Percentiles rank a stretch among this genome's conserved stretches.
phyloP scores from a whole-genome alignment of 2,797 vertebrate species.

The Galagoides demidoff region DNA sequence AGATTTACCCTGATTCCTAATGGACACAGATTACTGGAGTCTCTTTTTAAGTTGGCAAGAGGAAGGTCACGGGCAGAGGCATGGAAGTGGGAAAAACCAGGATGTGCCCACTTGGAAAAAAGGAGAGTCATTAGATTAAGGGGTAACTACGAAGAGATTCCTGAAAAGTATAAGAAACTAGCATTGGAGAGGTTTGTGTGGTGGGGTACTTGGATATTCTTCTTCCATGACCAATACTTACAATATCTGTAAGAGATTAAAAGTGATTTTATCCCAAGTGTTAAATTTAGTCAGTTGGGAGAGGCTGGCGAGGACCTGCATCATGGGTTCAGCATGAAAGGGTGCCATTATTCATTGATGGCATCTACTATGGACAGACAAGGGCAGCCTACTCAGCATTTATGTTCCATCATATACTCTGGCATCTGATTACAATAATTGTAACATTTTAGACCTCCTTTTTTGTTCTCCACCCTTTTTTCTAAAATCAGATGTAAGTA shows the following conservation, averaged over 20 bases:
- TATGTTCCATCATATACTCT: not conserved
- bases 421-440: not conserved
- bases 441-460: not conserved
- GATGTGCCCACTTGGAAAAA: not conserved
- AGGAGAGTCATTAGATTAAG: not conserved
- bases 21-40: not conserved
- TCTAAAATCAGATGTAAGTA: not conserved
- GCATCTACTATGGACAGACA: not conserved
- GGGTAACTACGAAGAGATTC: not conserved
- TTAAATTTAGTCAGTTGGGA: not conserved
- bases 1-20: not conserved
- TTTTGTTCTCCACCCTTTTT: not conserved
- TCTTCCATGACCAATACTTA: not conserved
- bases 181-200: not conserved
- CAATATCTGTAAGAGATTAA: accelerated
- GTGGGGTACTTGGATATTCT: not conserved
- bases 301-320: too few relatives aligned
- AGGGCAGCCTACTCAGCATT: not conserved
- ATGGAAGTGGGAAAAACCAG: not conserved
- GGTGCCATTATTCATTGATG: not conserved
- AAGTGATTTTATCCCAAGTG: not conserved
- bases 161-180: not conserved
- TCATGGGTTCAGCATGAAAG: not conserved
- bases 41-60: not conserved
- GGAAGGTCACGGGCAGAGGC: not conserved